Conservation (phyloP, 2,113 vertebrate genomes). For the Apteryx mantelli region DNA sequence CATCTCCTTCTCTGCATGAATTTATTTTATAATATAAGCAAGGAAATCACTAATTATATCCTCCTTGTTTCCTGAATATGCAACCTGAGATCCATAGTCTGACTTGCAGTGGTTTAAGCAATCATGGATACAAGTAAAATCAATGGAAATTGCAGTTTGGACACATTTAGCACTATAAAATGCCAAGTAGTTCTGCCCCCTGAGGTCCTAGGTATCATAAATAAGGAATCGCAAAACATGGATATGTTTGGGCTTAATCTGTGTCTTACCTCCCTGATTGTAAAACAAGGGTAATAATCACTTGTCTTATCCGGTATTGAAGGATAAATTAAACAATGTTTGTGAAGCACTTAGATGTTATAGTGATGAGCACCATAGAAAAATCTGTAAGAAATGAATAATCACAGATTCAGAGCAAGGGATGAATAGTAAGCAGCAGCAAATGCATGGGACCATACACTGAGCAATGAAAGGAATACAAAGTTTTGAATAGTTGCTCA, state of each 20-base stretch:
- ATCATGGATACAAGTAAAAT: not conserved
- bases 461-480: slow-evolving; percentile 22
- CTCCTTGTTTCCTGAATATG: not conserved
- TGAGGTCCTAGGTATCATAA: not conserved
- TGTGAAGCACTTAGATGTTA: not conserved
- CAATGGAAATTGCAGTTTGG: not conserved
- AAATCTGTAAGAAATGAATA: slow-evolving; percentile 27
- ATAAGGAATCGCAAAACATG: not conserved
- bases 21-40: not conserved
- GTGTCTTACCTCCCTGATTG: not conserved
- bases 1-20: not conserved
- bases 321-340: slow-evolving; percentile 31
- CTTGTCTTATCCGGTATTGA: not conserved
- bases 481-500: slow-evolving; percentile 45
- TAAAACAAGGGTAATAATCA: not conserved
- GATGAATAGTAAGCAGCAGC: slow-evolving; percentile 35
- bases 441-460: slow-evolving; percentile 18
- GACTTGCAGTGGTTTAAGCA: not conserved
- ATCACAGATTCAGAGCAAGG: slow-evolving; percentile 39
- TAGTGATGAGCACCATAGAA: slow-evolving; percentile 20
- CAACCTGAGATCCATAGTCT: not conserved
- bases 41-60: not conserved
- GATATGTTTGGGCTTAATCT: not conserved
- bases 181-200: not conserved
- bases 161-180: not conserved